phyloP scores from a whole-genome alignment of 2,888 invertebrate genomes.

The Aleiodes alternator region DNA sequence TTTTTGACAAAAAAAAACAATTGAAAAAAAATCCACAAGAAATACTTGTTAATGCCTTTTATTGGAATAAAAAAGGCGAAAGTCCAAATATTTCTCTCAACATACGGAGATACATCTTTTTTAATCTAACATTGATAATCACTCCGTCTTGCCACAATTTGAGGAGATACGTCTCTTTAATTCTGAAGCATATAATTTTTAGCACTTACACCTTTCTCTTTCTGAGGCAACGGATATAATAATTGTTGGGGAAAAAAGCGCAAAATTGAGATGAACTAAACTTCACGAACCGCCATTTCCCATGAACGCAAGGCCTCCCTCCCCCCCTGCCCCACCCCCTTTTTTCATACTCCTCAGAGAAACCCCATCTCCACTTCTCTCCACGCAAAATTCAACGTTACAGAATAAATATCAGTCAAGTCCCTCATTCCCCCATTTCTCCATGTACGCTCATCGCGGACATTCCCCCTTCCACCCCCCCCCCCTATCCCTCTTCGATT shows the following conservation, averaged over 20 bases:
- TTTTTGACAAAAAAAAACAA: no score
- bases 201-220: no score
- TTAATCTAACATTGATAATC: no score
- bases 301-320: slow-evolving; percentile 46
- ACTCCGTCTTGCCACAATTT: no score
- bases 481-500: not conserved
- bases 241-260: not conserved
- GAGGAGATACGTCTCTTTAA: no score
- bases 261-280: not conserved
- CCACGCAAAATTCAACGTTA: slow-evolving; percentile 29
- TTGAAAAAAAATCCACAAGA: no score
- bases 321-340: slow-evolving; percentile 37
- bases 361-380: slow-evolving; percentile 13
- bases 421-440: slow-evolving; percentile 23
- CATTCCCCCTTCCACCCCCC: not conserved
- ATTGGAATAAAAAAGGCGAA: no score
- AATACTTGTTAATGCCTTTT: no score
- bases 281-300: slow-evolving; percentile 61
- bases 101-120: no score
- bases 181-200: no score
- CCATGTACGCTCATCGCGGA: slow-evolving; percentile 18
- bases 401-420: slow-evolving; percentile 34
- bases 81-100: no score
- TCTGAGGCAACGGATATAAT: not conserved
- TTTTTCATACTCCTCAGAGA: slow-evolving; percentile 23